A percentile compares a stretch with the other conserved stretches of the same genome.
Evolutionary conservation across 2,888 invertebrate genomes (phyloP).

Genomic region (Hesperia comma): DNA sequence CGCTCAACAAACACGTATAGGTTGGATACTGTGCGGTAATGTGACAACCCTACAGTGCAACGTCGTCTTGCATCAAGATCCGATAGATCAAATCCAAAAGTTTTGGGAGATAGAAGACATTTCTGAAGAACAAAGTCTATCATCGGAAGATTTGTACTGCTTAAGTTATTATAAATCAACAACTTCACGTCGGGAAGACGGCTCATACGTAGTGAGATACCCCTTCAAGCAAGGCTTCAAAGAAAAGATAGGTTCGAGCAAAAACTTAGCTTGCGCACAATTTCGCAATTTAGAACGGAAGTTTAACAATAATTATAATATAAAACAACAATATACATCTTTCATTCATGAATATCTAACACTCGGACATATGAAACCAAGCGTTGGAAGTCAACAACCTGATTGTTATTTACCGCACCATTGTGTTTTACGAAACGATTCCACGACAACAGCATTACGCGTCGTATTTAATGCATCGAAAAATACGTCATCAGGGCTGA

Average conservation of each 20-base stretch:
- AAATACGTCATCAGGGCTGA: slow-evolving; percentile 37
- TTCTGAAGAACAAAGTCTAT: slow-evolving; percentile 31
- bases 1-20: slow-evolving; percentile 44
- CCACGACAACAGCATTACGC: no score
- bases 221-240: slow-evolving; percentile 31
- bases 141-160: slow-evolving; percentile 11
- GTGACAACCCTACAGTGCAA: slow-evolving; percentile 31
- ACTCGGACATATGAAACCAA: slow-evolving; percentile 38
- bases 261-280: slow-evolving; percentile 38
- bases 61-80: slow-evolving; percentile 3
- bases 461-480: slow-evolving; percentile 41
- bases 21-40: slow-evolving; percentile 43
- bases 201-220: slow-evolving; percentile 35
- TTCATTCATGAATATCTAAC: slow-evolving; percentile 37
- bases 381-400: slow-evolving; percentile 5
- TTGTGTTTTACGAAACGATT: no score
- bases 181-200: slow-evolving; percentile 34
- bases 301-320: slow-evolving; percentile 29
- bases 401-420: slow-evolving; percentile 43
- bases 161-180: slow-evolving; percentile 10
- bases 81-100: neutral
- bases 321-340: slow-evolving; percentile 34
- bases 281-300: slow-evolving; percentile 38
- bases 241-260: slow-evolving; percentile 36
- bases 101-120: slow-evolving; percentile 23